A percentile compares a stretch with the other conserved stretches of the same genome.
Conservation (phyloP, 2,888 invertebrate genomes). For the Melieria picta region DNA sequence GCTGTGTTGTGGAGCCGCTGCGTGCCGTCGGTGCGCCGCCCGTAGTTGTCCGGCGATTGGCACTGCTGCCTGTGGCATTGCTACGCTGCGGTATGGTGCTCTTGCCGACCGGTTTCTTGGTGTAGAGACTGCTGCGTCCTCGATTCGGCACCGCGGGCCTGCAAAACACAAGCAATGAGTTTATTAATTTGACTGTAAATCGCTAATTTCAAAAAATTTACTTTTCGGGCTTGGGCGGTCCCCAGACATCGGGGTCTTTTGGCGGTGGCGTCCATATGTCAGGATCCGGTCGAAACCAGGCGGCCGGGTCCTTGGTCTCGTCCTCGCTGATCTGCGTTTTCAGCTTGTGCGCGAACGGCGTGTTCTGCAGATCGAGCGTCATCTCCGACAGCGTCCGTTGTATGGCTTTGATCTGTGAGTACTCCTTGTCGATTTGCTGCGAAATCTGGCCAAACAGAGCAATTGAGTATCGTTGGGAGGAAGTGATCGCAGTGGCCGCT, state of each 20-base stretch:
- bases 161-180: neutral
- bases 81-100: slow-evolving; percentile 61
- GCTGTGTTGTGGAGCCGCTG: slow-evolving; percentile 40
- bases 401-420: slow-evolving; percentile 85
- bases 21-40: slow-evolving; percentile 40
- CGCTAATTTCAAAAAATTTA: slow-evolving; percentile 66
- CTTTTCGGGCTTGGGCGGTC: slow-evolving; percentile 82
- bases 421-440: slow-evolving; percentile 88
- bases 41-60: slow-evolving; percentile 45
- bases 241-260: slow-evolving; percentile 87
- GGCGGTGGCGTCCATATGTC: slow-evolving; percentile 81
- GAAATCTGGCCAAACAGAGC: slow-evolving; percentile 73
- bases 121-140: slow-evolving; percentile 48
- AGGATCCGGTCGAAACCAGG: slow-evolving; percentile 76
- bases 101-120: slow-evolving; percentile 50
- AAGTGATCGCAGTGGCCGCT: slow-evolving; percentile 3
- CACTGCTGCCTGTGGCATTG: slow-evolving; percentile 45
- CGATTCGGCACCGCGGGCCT: slow-evolving; percentile 58
- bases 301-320: slow-evolving; percentile 64
- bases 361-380: slow-evolving; percentile 64
- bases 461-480: neutral
- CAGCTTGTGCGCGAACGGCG: slow-evolving; percentile 67
- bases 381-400: slow-evolving; percentile 65
- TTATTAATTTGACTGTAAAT: neutral
- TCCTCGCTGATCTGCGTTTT: slow-evolving; percentile 59